These are phyloP conservation scores for Pelusios castaneus DNA, from an alignment of 2,113 vertebrate species.

Conservation along the genomic window DNA sequence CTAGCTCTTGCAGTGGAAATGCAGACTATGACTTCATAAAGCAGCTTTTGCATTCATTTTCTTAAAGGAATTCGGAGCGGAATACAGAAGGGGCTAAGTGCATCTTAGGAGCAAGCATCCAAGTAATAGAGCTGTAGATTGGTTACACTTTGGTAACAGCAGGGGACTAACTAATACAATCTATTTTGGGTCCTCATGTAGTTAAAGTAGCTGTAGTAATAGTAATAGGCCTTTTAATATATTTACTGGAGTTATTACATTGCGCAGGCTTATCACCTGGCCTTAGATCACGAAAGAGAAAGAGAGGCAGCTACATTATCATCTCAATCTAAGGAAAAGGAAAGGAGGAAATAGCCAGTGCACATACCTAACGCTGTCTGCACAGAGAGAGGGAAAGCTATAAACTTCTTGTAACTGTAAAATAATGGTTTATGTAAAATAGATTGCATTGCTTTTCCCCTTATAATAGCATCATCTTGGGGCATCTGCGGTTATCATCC, in stretches of 20 bases:
- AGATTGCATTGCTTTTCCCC: background rate
- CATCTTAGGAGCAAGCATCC: background rate
- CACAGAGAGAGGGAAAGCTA: rapidly evolving
- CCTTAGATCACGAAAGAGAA: background rate
- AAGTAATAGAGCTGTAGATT: background rate
- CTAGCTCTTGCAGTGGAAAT: background rate
- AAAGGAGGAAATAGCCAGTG: background rate
- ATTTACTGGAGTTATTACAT: rapidly evolving
- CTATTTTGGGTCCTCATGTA: background rate
- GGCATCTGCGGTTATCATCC: background rate
- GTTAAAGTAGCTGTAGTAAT: background rate
- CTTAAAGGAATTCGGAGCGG: background rate
- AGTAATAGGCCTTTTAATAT: background rate
- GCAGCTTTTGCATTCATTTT: background rate
- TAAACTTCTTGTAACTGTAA: background rate
- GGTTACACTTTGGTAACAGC: background rate
- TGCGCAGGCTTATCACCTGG: background rate
- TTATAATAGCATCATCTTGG: background rate
- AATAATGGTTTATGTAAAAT: background rate
- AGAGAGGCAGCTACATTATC: background rate
- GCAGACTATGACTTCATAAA: background rate
- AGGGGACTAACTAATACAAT: rapidly evolving
- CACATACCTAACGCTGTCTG: background rate
- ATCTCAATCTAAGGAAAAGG: background rate
- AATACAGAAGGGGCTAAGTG: background rate